phyloP scores from a whole-genome alignment of 30 jellyfish, hydroid and myxozoan species.

The Hydractinia echinata region DNA sequence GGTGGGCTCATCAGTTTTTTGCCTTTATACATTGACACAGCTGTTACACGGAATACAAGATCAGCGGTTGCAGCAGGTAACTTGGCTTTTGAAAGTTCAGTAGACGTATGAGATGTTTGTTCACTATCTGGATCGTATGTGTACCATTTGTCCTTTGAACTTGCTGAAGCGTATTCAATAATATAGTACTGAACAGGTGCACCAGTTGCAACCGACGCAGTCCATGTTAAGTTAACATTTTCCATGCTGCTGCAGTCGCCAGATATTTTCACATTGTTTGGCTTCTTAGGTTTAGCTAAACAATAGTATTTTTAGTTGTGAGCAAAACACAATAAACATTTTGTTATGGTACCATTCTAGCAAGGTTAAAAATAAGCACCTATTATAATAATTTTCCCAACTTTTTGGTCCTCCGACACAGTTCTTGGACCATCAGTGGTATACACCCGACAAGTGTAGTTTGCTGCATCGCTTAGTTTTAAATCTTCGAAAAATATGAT shows the following conservation, averaged over 20 bases:
- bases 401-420: slow-evolving; percentile 13
- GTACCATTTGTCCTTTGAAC: slow-evolving; percentile 1
- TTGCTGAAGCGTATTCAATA: slow-evolving; percentile 5
- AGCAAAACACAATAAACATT: too few species aligned
- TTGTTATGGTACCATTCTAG: too few species aligned
- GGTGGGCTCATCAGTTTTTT: slow-evolving; percentile 11
- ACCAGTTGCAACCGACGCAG: not conserved
- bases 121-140: not conserved
- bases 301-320: not conserved
- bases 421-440: slow-evolving; percentile 10
- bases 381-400: slow-evolving; percentile 11
- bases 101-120: not conserved
- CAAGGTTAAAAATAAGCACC: not conserved
- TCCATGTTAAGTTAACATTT: slow-evolving; percentile 3
- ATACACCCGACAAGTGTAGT: slow-evolving; percentile 20
- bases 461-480: slow-evolving; percentile 17
- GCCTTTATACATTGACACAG: not conserved
- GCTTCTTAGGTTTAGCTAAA: not conserved
- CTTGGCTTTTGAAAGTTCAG: not conserved
- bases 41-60: slow-evolving; percentile 26
- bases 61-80: slow-evolving; percentile 25
- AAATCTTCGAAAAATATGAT: not conserved
- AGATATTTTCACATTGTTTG: not conserved
- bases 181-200: slow-evolving; percentile 1
- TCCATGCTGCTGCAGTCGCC: slow-evolving; percentile 2